Evolutionary conservation across 2,797 vertebrate species (phyloP).

Genomic region (Neostethus bicornis): DNA sequence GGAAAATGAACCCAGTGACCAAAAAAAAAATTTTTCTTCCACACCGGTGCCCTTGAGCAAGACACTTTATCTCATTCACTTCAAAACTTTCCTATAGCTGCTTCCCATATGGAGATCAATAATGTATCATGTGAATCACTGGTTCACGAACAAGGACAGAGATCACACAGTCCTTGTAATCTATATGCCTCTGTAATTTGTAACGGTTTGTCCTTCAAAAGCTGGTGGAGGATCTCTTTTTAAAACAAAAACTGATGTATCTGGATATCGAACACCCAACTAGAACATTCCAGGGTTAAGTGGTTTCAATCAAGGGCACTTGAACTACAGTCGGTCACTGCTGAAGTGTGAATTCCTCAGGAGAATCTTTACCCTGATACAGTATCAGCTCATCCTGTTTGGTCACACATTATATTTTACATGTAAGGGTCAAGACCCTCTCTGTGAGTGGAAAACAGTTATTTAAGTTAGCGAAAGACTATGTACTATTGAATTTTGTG

Average conservation of each 20-base stretch:
- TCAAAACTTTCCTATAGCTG: conserved; percentile 35
- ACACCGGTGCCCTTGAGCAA: conserved; percentile 47
- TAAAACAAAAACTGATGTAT: conserved; percentile 28
- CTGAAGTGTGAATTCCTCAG: conserved; percentile 16
- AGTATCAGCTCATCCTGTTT: conserved; percentile 12
- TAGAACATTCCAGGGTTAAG: conserved; percentile 39
- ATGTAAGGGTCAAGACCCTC: conserved; percentile 52
- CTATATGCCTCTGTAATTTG: conserved; percentile 47
- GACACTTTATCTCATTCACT: conserved; percentile 28
- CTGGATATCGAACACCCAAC: conserved; percentile 35
- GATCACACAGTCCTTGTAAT: conserved; percentile 53
- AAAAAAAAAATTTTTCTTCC: conserved; percentile 4
- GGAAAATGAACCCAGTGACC: conserved; percentile 15
- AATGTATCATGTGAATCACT: conserved; percentile 63
- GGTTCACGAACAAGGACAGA: conserved; percentile 50
- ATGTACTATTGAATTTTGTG: conserved; percentile 13
- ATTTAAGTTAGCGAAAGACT: conserved; percentile 16
- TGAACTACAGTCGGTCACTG: conserved; percentile 21
- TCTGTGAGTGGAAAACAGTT: conserved; percentile 23
- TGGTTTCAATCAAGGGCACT: conserved; percentile 50
- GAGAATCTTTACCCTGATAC: conserved; percentile 12
- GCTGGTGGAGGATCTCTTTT: conserved; percentile 33
- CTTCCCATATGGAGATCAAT: conserved; percentile 61
- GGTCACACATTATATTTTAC: conserved; percentile 20
- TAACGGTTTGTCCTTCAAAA: conserved; percentile 33